Conservation (phyloP, 2,113 vertebrate genomes). For the Lota lota region DNA sequence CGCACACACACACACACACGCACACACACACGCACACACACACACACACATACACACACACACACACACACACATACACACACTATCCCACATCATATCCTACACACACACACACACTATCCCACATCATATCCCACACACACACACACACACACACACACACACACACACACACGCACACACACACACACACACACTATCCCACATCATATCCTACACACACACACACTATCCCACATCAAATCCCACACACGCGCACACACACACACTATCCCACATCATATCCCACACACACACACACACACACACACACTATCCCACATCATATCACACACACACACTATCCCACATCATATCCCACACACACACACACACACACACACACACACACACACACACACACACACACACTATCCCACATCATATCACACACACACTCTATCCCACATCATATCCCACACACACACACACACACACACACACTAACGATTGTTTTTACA, state of each 20-base stretch:
- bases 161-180: slow-evolving; percentile 1
- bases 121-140: not conserved
- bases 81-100: no score
- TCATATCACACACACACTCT: not conserved
- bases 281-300: not conserved
- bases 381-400: not conserved
- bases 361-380: not conserved
- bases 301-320: slow-evolving; percentile 4
- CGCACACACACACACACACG: no score
- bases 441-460: no score
- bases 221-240: no score
- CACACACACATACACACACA: slow-evolving; percentile 2
- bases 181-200: not conserved
- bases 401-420: not conserved
- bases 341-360: no score
- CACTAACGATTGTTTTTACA: not conserved
- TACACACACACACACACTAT: no score
- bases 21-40: no score
- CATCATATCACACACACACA: not conserved
- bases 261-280: slow-evolving; percentile 6
- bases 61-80: not conserved
- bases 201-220: no score
- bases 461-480: not conserved
- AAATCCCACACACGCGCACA: not conserved
- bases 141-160: slow-evolving; percentile 7